phyloP scores from a whole-genome alignment of 2,113 vertebrate genomes.

The Eolophus roseicapilla region DNA sequence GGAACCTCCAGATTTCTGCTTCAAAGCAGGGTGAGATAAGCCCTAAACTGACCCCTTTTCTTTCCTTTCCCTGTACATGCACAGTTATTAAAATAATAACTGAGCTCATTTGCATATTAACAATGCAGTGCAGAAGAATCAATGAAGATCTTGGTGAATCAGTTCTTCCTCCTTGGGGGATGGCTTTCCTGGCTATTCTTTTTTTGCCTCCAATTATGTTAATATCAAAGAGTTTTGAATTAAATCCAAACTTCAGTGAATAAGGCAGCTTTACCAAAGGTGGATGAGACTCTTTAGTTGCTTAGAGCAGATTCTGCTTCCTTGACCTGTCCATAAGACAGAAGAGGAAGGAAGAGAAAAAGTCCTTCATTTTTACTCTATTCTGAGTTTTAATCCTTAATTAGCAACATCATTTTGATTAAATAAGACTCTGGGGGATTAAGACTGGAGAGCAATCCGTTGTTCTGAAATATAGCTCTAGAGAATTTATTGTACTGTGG shows the following conservation, averaged over 20 bases:
- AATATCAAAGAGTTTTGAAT: conserved; percentile 63
- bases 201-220: conserved; percentile 40
- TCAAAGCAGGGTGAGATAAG: not conserved
- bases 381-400: conserved; percentile 79
- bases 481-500: conserved; percentile 78
- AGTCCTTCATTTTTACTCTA: conserved; percentile 58
- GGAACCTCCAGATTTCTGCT: not conserved
- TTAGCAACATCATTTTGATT: conserved; percentile 83
- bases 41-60: not conserved
- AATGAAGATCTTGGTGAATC: conserved; percentile 1
- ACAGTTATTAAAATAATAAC: not conserved
- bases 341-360: not conserved
- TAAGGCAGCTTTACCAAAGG: conserved; percentile 57
- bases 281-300: conserved; percentile 43
- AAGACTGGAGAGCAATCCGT: conserved; percentile 72
- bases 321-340: conserved; percentile 73
- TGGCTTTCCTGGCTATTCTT: not conserved
- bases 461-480: conserved; percentile 75
- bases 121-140: not conserved
- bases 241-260: conserved; percentile 65
- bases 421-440: conserved; percentile 78
- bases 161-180: not conserved
- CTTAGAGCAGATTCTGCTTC: conserved; percentile 64
- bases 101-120: conserved; percentile 15
- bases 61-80: not conserved